Evolutionary conservation across 2,888 invertebrate genomes (phyloP).

Genomic region (Acronicta psi): DNA sequence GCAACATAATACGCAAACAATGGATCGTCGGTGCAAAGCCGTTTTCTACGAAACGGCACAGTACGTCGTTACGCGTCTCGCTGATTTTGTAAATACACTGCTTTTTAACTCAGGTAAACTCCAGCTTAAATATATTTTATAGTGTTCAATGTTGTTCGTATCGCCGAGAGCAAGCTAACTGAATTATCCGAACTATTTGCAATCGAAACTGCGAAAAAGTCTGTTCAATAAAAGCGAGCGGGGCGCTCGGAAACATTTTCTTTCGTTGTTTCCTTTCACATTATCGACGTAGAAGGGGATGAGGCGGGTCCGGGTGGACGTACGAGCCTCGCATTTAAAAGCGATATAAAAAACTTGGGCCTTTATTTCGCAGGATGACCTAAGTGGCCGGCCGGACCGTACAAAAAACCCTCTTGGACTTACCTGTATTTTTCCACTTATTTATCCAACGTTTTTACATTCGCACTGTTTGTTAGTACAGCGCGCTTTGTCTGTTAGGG

Average conservation of each 20-base stretch:
- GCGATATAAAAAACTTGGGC: constrained; percentile 87
- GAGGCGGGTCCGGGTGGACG: constrained; percentile 79
- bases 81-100: constrained; percentile 73
- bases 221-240: constrained; percentile 85
- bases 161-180: constrained; percentile 75
- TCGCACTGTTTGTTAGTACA: constrained; percentile 85
- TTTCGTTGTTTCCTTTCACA: constrained; percentile 88
- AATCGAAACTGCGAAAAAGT: constrained; percentile 84
- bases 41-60: constrained; percentile 69
- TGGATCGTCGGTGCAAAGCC: constrained; percentile 66
- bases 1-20: constrained; percentile 76
- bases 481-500: constrained; percentile 84
- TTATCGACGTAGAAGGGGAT: constrained; percentile 82
- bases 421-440: constrained; percentile 89
- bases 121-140: constrained; percentile 65
- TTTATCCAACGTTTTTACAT: constrained; percentile 88
- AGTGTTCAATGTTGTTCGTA: constrained; percentile 71
- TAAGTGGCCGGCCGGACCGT: constrained; percentile 87
- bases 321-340: constrained; percentile 87
- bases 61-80: constrained; percentile 73
- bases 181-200: constrained; percentile 87
- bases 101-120: constrained; percentile 69
- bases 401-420: constrained; percentile 88
- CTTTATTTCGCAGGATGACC: constrained; percentile 89
- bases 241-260: constrained; percentile 86